Percentiles rank a stretch among this genome's conserved stretches.
Evolutionary conservation across 2,797 vertebrate species (phyloP).

Genomic region (Muscicapa comitata): DNA sequence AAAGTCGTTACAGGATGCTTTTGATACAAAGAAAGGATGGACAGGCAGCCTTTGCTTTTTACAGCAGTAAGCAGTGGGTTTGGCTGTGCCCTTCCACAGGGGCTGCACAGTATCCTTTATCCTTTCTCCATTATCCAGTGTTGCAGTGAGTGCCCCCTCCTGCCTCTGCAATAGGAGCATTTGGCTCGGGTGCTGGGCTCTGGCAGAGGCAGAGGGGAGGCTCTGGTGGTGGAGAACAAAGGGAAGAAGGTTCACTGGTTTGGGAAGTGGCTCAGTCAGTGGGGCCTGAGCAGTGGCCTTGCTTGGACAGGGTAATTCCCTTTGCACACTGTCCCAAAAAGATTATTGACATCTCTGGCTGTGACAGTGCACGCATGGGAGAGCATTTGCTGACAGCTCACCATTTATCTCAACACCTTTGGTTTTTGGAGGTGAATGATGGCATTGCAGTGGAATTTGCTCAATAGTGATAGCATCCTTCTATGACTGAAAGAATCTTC

Average conservation of each 20-base stretch:
- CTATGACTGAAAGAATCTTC: neutral
- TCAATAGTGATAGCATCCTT: fast-evolving
- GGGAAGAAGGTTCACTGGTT: neutral
- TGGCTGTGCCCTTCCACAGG: neutral
- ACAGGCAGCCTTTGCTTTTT: neutral
- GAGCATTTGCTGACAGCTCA: neutral
- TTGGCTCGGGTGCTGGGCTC: fast-evolving
- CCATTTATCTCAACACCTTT: neutral
- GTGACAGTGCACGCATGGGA: fast-evolving
- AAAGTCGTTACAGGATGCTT: neutral
- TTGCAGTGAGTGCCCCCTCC: neutral
- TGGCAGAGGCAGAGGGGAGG: neutral
- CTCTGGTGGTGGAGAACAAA: neutral
- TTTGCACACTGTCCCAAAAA: neutral
- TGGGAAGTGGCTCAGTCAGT: neutral
- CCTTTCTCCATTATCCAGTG: fast-evolving
- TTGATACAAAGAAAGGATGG: neutral
- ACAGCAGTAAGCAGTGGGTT: fast-evolving
- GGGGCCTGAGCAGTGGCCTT: neutral
- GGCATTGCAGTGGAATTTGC: neutral
- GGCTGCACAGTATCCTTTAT: neutral
- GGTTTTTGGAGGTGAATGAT: neutral
- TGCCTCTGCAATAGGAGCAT: neutral
- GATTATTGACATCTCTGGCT: neutral
- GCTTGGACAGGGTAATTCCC: neutral